Base-by-base conservation (phyloP, 2,113 vertebrate genomes). In the Oenanthe melanoleuca region DNA sequence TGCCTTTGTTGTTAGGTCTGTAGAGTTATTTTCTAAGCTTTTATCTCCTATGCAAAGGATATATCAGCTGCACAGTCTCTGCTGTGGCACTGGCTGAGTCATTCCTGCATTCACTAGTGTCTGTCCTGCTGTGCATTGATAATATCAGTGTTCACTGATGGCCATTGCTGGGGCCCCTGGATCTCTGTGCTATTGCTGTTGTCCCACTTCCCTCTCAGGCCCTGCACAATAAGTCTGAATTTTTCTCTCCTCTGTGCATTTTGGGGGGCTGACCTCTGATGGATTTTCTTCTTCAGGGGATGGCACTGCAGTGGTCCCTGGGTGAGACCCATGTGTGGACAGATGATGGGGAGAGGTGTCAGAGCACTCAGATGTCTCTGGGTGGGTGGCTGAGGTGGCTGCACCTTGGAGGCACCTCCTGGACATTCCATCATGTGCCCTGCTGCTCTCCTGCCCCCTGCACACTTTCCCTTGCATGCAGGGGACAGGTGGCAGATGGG, bases 11-110 rank as follows among this genome's bases (percentile, higher is more conserved):
- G 4, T 50, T 73, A 31, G 42, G 22, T 88, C 40, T 83, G 34
- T 44, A 66, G 64, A 19, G 8, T 86, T 86, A 80, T 77, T 81
- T 89, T 17, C 47, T 47, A 69, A 47, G 55, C 52, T 84, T 92
- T 90, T 90, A 40, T 93, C 38, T 92, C 40, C 47, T 33, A 2
- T 63, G 44, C 38, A 83, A 88, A 66, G 34, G 50, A 44, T 80
- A 5, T 63, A 77, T 88, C 80, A 80, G 75, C 72, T 88, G 60
- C 75, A 73, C 1, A 3, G 80, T 33, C 45, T 88, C 56, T 90
- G 59, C 72, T 77, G 64, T 69, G 60, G 82, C 42, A 61, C 71
- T 33, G 57, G 34, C 81, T 96, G 91, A 94, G 91, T 96, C 94
- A 96, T 83, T 80, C 42, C 64, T 90, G 82, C 72, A 33, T 71